Evolutionary conservation across 2,888 invertebrate genomes (phyloP), one percentile per base, ranked within the genome.

Genomic region (Coenonympha glycerion): DNA sequence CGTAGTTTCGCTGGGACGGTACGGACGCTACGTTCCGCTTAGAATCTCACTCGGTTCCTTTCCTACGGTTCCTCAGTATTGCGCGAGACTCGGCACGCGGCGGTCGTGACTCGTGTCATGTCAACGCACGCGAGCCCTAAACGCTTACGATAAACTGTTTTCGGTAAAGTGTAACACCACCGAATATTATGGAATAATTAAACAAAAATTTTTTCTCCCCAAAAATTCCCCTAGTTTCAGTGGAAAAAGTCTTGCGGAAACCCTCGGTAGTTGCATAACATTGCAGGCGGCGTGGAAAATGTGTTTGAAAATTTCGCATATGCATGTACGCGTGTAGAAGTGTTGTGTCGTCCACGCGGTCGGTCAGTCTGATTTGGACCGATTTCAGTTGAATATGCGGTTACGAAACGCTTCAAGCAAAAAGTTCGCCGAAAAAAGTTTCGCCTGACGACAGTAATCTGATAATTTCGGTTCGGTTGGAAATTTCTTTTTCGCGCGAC

Each of bases 201-300:
- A 76, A 39, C 22, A 40, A 37, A 33, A 33, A 33, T 24, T 51
- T 51, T 41, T 51, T 41, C 48, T 18, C 8, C 5, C 18, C 30
- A 15, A 11, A 9, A 22, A 37, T 9, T n/a, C 15, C 6, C 22
- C 3, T 18, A 18, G 19, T 44, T 44, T 28, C 28, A 19, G 16
- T 8, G 28, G 18, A 18, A 41, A 41, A 44, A 44, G 44, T 28
- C 11, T 46, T 19, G 46, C 4, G 39, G 24, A 39, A 9, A 13
- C 22, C 8, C 11, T 2, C 26, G 26, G 34, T 11, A 46, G 79
- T 85, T 84, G 84, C 84, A 83, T 84, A 84, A 85, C 79, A 76
- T 75, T 81, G 81, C 81, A 82, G 76, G 76, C 75, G 66, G 73
- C 70, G 67, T 68, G 79, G 81, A 83, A 84, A 85, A 77, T 46